Evolutionary conservation across 2,888 invertebrate species (phyloP).

Genomic region (Cantharis rustica): DNA sequence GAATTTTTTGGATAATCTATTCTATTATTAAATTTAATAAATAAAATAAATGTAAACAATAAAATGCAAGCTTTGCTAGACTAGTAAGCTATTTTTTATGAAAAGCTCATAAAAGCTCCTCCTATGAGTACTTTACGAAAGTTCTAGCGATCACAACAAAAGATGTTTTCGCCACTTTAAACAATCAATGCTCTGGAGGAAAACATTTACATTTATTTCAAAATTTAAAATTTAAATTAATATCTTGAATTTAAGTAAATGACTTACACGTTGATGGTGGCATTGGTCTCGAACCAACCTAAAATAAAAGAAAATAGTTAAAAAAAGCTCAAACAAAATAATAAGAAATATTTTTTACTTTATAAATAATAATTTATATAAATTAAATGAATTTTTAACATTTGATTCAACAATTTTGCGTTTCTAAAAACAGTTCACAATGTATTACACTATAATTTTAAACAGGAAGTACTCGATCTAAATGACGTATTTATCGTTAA

Average conservation of each 20-base stretch:
- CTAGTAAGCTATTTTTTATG: not conserved
- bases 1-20: no score
- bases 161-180: not conserved
- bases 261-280: not conserved
- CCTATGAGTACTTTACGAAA: not conserved
- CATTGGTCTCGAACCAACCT: not conserved
- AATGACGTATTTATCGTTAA: not conserved
- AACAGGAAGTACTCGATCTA: not conserved
- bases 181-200: not conserved
- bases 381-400: not conserved
- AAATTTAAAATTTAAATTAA: not conserved
- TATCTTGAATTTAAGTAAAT: not conserved
- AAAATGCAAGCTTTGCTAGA: not conserved
- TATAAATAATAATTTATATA: no score
- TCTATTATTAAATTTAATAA: no score
- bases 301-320: not conserved
- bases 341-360: no score
- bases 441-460: not conserved
- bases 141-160: not conserved
- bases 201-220: not conserved
- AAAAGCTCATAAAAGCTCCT: not conserved
- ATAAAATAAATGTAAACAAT: no score
- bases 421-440: not conserved
- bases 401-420: not conserved
- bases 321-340: not conserved